Conservation (phyloP, 92 coral and sea anemone genomes). For the Bergia puertoricense region DNA sequence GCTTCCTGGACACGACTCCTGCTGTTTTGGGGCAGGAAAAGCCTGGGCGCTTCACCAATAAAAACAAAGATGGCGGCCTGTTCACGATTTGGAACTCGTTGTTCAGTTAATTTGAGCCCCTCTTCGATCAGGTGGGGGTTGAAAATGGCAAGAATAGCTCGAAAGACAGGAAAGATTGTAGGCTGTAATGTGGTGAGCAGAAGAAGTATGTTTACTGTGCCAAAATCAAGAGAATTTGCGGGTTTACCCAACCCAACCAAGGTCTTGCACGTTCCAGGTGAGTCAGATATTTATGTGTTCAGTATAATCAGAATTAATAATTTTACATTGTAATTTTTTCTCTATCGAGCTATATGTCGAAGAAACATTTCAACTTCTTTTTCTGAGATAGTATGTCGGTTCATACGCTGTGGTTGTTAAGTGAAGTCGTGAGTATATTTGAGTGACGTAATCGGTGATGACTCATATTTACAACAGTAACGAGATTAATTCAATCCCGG, state of each 20-base stretch:
- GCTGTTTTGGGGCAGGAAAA: no score
- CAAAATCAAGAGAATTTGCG: neutral
- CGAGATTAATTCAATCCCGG: no score
- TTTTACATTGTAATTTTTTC: neutral
- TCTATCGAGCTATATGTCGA: no score
- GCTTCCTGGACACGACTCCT: no score
- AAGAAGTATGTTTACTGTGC: neutral
- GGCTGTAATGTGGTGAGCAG: neutral
- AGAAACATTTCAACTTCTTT: no score
- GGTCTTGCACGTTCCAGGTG: constrained; percentile 11
- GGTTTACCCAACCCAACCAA: neutral
- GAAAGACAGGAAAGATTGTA: neutral
- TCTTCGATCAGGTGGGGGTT: neutral
- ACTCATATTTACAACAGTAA: no score
- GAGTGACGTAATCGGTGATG: no score
- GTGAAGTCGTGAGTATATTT: no score
- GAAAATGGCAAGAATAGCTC: neutral
- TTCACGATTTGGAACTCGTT: constrained; percentile 13
- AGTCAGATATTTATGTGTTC: neutral
- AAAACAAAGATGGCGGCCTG: constrained; percentile 36
- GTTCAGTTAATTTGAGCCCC: neutral
- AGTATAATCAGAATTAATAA: neutral
- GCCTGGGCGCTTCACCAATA: neutral
- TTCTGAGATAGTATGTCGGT: no score
- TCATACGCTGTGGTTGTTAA: no score